Conservation (phyloP, 1,140 invertebrate species). For the Andrena cerasifolii region DNA sequence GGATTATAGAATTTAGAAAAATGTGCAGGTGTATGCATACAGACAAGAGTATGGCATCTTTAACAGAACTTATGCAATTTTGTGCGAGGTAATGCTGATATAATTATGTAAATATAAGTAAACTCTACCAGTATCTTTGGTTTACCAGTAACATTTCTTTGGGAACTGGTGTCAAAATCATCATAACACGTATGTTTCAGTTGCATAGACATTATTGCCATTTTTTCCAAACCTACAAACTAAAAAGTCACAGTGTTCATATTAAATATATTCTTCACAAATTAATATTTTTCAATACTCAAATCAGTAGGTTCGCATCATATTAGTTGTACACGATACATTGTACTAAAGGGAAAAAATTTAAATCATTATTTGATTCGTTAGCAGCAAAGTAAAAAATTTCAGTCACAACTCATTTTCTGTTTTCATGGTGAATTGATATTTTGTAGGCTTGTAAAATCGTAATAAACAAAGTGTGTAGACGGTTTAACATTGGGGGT, state of each 20-base stretch:
- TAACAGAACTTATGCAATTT: conserved; percentile 69
- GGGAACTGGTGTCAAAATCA: conserved; percentile 64
- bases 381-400: too few species aligned
- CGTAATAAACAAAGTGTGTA: too few species aligned
- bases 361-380: too few species aligned
- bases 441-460: too few species aligned
- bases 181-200: neutral
- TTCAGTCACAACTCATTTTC: neutral
- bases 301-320: neutral
- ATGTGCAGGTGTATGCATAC: conserved; percentile 60
- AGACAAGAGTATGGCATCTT: conserved; percentile 64
- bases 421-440: neutral
- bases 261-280: neutral
- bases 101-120: conserved; percentile 10
- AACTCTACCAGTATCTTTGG: neutral
- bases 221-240: too few species aligned
- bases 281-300: neutral
- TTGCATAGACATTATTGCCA: neutral
- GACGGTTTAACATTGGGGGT: too few species aligned
- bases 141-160: conserved; percentile 63
- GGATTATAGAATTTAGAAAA: conserved; percentile 68
- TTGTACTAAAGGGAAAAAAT: too few species aligned
- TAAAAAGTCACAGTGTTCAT: too few species aligned
- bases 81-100: conserved; percentile 66
- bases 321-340: neutral